phyloP scores from a whole-genome alignment of 2,888 invertebrate species.

The Limnephilus rhombicus region DNA sequence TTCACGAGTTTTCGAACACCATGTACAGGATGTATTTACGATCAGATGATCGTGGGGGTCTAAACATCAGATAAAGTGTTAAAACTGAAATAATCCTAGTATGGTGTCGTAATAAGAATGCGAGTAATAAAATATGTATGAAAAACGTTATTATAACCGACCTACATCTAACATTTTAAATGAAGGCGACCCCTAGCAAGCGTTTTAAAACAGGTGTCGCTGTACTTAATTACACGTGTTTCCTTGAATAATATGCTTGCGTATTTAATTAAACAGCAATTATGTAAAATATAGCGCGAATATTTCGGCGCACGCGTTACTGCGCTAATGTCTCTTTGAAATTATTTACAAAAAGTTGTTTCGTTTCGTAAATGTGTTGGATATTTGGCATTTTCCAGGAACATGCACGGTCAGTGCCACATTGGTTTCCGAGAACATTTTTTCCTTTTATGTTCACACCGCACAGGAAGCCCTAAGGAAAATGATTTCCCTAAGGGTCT shows the following conservation, averaged over 20 bases:
- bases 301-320: conserved; percentile 16
- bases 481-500: background rate
- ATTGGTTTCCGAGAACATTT: background rate
- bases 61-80: background rate
- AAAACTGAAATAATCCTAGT: background rate
- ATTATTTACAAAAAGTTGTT: conserved; percentile 32
- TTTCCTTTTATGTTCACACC: too few relatives aligned
- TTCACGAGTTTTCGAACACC: too few relatives aligned
- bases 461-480: too few relatives aligned
- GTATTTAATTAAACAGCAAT: conserved; percentile 42
- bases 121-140: background rate
- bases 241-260: conserved; percentile 5
- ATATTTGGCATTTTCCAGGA: background rate
- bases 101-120: background rate
- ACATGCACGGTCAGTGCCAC: background rate
- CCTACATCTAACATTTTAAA: background rate
- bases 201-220: conserved; percentile 25
- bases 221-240: conserved; percentile 39
- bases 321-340: conserved; percentile 37
- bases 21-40: background rate
- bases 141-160: background rate
- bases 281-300: conserved; percentile 24
- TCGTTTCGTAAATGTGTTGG: background rate
- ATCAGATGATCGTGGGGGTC: background rate
- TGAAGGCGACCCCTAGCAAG: background rate